Evolutionary conservation across 2,888 invertebrate species (phyloP), one percentile per base, ranked within the genome.

Genomic region (Eurytoma adleriae): DNA sequence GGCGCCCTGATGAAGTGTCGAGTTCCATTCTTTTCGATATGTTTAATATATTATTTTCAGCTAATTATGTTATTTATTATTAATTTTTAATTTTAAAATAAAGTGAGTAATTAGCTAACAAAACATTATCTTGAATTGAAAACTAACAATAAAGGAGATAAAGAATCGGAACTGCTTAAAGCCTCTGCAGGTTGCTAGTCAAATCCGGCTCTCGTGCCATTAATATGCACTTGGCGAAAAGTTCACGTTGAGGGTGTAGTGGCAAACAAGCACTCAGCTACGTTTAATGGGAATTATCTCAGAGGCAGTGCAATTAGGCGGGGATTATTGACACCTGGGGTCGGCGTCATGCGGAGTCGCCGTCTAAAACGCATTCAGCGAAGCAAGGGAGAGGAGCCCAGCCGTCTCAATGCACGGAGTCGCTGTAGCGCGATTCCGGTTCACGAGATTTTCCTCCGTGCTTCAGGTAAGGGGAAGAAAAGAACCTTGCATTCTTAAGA

Each of bases 281-380:
- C 85, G 83, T 90, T 90, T 90, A 90, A 90, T 89, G 86, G 87
- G 87, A 88, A 87, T 89, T 86, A 88, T 85, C 85, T 85, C 56
- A 78, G 83, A 84, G 86, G 84, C 83, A 80, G 84, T 85, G 89
- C 89, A 90, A 90, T 90, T 90, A 90, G 86, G 85, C 84, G 83
- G 80, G 90, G 90, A 90, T 90, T 90, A 90, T 90, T 88, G 87
- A 89, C 90, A 90, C 90, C 90, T 90, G 90, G 90, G 85, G 73
- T 84, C n/a, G 77, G 74, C 78, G 64, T 81, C 78, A 69, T 20
- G 70, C 70, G 20, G 40, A 61, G 27, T 30, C 57, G 48, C 24
- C 12, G 30, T 56, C 27, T n/a, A 18, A 27, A n/a, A 50, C 61
- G 64, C 16, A 68, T 30, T 56, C 71, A 40, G 57, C 50, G 50